Conservation (phyloP, 23 tunicate species). For the Trididemnum clinides region DNA sequence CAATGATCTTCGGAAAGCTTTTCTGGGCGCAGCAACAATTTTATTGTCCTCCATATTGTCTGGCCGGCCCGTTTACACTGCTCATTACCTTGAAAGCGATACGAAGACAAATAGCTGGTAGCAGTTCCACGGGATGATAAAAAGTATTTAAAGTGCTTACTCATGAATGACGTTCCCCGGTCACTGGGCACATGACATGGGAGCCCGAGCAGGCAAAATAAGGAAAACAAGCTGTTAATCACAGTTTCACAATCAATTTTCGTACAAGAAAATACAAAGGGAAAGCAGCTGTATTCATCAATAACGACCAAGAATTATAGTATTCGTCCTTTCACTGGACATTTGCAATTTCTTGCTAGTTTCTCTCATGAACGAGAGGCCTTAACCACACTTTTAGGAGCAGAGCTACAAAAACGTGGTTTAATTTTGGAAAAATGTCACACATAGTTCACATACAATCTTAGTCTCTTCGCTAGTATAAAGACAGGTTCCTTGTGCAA, state of each 20-base stretch:
- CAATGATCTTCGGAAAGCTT: not conserved
- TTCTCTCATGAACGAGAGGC: no score
- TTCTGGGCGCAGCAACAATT: not conserved
- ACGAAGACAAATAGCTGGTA: not conserved
- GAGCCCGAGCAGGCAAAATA: conserved; percentile 16
- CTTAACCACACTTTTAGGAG: no score
- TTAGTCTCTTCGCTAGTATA: no score
- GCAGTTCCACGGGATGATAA: not conserved
- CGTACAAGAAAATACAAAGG: conserved; percentile 32
- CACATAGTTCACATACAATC: no score
- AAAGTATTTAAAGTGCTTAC: not conserved
- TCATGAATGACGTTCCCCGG: conserved; percentile 35
- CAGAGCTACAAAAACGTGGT: no score
- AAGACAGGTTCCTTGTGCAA: no score
- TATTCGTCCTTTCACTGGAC: conserved; percentile 21
- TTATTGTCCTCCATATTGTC: conserved; percentile 26
- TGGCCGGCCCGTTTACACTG: conserved; percentile 4
- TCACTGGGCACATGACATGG: conserved; percentile 24
- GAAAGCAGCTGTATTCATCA: conserved; percentile 35
- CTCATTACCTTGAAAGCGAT: conserved; percentile 11
- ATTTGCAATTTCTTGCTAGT: conserved; percentile 6
- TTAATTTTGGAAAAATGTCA: no score
- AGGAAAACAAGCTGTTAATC: not conserved
- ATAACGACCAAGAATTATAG: conserved; percentile 3
- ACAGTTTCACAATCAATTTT: conserved; percentile 19